phyloP scores from a whole-genome alignment of 2,888 invertebrate genomes.

The Leucoma salicis region DNA sequence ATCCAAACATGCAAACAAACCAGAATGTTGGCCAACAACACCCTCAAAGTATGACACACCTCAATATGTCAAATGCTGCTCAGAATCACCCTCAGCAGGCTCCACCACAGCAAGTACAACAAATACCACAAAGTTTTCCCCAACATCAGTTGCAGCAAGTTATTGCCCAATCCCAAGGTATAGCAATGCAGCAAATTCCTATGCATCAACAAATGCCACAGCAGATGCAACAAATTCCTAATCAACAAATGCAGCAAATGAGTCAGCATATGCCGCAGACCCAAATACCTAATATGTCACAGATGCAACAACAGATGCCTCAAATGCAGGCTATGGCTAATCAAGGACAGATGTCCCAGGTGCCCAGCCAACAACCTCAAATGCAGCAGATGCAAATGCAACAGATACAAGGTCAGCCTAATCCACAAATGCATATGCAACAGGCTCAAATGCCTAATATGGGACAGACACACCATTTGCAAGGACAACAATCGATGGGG shows the following conservation, averaged over 20 bases:
- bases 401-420: conserved; percentile 73
- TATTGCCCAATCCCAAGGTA: conserved; percentile 74
- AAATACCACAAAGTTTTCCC: conserved; percentile 79
- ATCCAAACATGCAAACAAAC: conserved; percentile 63
- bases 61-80: conserved; percentile 70
- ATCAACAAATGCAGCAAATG: conserved; percentile 80
- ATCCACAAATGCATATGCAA: conserved; percentile 77
- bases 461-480: conserved; percentile 72
- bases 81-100: conserved; percentile 63
- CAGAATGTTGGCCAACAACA: conserved; percentile 76
- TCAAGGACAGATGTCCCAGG: conserved; percentile 73
- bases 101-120: conserved; percentile 76
- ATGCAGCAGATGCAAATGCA: conserved; percentile 80
- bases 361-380: conserved; percentile 71
- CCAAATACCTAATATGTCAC: conserved; percentile 74
- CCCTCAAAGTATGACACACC: conserved; percentile 79
- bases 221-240: conserved; percentile 78
- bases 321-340: conserved; percentile 76
- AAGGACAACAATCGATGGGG: conserved; percentile 69
- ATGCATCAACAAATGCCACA: conserved; percentile 80
- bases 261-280: conserved; percentile 73
- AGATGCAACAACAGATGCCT: conserved; percentile 78
- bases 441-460: conserved; percentile 76
- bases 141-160: conserved; percentile 80
- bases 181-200: conserved; percentile 78